A percentile compares a stretch with the other conserved stretches of the same genome.
These are phyloP conservation scores for Isotomurus palustris DNA, from an alignment of 2,888 invertebrate genomes.

Conservation along the genomic window DNA sequence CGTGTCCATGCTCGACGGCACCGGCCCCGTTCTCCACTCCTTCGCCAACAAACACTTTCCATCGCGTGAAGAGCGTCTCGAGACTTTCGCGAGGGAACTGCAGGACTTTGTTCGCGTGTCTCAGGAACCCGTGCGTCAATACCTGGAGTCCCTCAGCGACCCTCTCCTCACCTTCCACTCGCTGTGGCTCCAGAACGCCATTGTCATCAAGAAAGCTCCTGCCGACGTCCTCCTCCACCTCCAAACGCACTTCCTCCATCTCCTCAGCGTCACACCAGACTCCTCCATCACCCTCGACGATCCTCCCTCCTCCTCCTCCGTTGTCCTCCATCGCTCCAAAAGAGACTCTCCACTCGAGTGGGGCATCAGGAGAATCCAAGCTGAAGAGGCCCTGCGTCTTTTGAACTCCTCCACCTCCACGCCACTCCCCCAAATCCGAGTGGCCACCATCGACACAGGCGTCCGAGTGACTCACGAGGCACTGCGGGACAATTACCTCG, in stretches of 20 bases:
- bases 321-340: no score
- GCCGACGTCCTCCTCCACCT: not conserved
- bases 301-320: no score
- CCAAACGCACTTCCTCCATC: not conserved
- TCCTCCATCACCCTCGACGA: not conserved
- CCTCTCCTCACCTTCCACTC: not conserved
- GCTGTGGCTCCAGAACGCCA: constrained; percentile 17
- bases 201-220: constrained; percentile 2
- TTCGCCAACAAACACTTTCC: constrained; percentile 6
- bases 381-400: constrained; percentile 4
- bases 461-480: constrained; percentile 23
- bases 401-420: not conserved
- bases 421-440: constrained; percentile 9
- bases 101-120: constrained; percentile 11
- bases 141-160: not conserved
- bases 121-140: constrained; percentile 11
- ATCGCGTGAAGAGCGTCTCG: constrained; percentile 11
- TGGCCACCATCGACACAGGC: constrained; percentile 27
- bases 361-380: constrained; percentile 18
- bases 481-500: constrained; percentile 1
- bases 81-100: constrained; percentile 10
- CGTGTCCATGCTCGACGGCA: constrained; percentile 6
- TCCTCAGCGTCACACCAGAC: not conserved
- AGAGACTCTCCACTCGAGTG: constrained; percentile 7
- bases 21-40: constrained; percentile 2